Evolutionary conservation across 2,888 invertebrate genomes (phyloP).

Genomic region (Psylliodes chrysocephalus): DNA sequence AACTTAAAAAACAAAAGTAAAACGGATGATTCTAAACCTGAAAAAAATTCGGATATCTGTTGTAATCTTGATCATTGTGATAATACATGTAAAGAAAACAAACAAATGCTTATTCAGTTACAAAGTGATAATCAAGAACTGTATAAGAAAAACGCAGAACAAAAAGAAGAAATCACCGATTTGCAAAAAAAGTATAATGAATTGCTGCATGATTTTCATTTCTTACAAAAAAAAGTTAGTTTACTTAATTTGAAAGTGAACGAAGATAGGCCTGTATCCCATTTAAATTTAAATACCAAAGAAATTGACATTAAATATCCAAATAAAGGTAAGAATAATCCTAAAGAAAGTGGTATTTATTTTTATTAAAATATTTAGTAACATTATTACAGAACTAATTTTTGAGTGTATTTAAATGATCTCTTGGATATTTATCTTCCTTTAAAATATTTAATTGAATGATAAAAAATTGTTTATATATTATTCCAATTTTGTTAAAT

Average conservation of each 20-base stretch:
- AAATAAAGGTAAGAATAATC: conserved; percentile 25
- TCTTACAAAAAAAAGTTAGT: conserved; percentile 48
- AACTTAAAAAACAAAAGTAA: conserved; percentile 24
- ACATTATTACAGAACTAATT: no score
- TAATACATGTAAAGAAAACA: conserved; percentile 25
- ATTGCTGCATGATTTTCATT: conserved; percentile 44
- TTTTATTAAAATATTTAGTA: no score
- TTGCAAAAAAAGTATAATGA: conserved; percentile 40
- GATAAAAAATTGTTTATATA: no score
- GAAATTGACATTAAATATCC: conserved; percentile 5
- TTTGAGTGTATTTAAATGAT: no score
- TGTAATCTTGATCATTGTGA: conserved; percentile 28
- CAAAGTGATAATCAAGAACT: conserved; percentile 30
- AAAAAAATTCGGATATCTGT: conserved; percentile 2
- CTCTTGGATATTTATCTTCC: no score
- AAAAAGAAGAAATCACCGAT: conserved; percentile 40
- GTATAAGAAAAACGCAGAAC: conserved; percentile 23
- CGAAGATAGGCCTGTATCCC: conserved; percentile 11
- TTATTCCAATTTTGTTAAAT: no score
- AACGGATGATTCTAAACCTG: not conserved
- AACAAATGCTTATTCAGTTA: conserved; percentile 12
- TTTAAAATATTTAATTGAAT: no score
- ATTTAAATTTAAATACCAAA: conserved; percentile 12
- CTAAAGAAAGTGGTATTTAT: no score
- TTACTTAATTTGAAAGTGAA: conserved; percentile 39